Evolutionary conservation across 2,888 invertebrate genomes (phyloP), one percentile per base, ranked within the genome.

Genomic region (Oligia fasciuncula): DNA sequence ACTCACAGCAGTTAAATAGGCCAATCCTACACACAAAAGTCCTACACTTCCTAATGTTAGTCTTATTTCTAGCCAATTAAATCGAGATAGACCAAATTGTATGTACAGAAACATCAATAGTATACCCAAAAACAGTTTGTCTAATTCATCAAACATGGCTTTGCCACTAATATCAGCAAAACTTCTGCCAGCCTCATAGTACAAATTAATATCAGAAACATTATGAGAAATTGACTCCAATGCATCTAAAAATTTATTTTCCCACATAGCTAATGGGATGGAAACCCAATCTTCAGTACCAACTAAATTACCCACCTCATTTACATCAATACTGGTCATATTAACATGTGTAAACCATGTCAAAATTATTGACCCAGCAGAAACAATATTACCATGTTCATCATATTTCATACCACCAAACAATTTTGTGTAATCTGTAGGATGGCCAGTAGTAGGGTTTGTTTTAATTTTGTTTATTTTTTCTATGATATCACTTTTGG

Each of bases 261-360:
- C 98, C 98, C 98, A 98, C 79, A 96, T 91, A 35, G 97, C 94
- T 74, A 97, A 94, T 83, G 97, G 97, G 82, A 97, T 93, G 3
- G 97, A 96, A 91, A 98, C 98, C 98, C 98, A 98, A 90, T 98
- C 98, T 90, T 98, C 98, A 62, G 98, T 98, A 73, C 98, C 98
- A 29, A 98, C 97, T 88, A 97, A 95, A 93, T 98, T 98, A 78
- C 98, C 98, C 73, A 97, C 97, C 94, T 97, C 97, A 91, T 97
- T 97, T 93, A 97, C 97, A 91, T 98, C 97, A 35, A 98, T 97
- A 76, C 97, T 95, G 2, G 98, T 97, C 96, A 98, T 98, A 94
- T 98, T 98, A 0, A 98, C 97, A 85, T 97, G 95, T 43, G 97
- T 96, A 90, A 97, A 97, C 97, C 98, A 98, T 72, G 97, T 95